Conservation (phyloP, 2,797 vertebrate species). For the Chaetodon trifasciatus region DNA sequence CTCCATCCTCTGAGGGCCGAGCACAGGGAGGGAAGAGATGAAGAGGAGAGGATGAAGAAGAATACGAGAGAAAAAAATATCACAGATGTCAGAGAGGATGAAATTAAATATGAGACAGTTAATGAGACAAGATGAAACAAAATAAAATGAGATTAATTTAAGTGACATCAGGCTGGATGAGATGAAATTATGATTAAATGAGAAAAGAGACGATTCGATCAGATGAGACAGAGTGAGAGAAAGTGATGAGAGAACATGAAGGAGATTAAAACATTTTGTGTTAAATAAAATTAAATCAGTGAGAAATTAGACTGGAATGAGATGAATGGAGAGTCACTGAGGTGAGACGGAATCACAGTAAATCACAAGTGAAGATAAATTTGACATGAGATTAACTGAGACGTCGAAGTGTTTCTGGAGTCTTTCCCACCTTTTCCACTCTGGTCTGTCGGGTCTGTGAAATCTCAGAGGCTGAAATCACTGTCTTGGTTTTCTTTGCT, state of each 20-base stretch:
- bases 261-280: too few species aligned
- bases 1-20: constrained; percentile 80
- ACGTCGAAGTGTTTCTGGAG: too few species aligned
- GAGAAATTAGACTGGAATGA: too few species aligned
- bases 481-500: constrained; percentile 97
- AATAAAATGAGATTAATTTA: too few species aligned
- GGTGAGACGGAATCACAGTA: too few species aligned
- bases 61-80: background rate
- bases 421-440: constrained; percentile 90
- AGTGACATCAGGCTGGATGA: background rate
- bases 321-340: too few species aligned
- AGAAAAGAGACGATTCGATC: background rate
- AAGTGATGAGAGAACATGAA: too few species aligned
- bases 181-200: background rate
- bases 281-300: too few species aligned
- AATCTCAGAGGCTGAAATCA: constrained; percentile 93
- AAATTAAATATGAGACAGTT: background rate
- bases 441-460: constrained; percentile 87
- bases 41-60: background rate
- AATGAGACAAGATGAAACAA: background rate
- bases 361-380: too few species aligned
- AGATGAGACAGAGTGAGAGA: background rate
- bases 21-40: background rate
- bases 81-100: background rate
- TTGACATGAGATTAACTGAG: background rate